Base-by-base conservation (phyloP, 2,888 invertebrate species). In the Rosalia funebris region DNA sequence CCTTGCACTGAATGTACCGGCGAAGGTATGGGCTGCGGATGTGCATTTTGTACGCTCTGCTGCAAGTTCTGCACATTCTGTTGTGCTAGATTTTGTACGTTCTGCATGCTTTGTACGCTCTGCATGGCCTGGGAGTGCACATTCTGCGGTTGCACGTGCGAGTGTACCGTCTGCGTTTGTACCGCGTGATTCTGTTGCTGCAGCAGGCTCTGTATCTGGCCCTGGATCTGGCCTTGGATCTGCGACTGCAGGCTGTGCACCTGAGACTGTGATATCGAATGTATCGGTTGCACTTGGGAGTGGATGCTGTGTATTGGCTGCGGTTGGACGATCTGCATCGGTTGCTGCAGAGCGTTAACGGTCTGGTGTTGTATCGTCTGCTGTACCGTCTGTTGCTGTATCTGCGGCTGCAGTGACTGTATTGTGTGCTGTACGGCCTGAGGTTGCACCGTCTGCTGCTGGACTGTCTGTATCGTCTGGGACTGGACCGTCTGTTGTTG, bases 391-490 rank as follows among this genome's bases (percentile, higher is more conserved):
- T 80, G 80, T 50, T 80, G 80, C 60, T 79, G 79, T 15, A 80
- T 79, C 64, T 78, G 77, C 7, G 77, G 79, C 66, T 80, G 81
- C 25, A 80, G 67, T 10, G 76, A 71, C 64, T 79, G 80, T 56
- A 77, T 72, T 2, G 76, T 74, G 53, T 78, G 76, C 57, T 79
- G 79, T 4, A 79, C 71, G 11, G 75, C 63, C 59, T 79, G 79
- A 31, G 80, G 80, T 56, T 81, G 81, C 9, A 80, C 79, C 9
- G 79, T 80, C 65, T 81, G 80, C 59, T 81, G 81, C 64, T 82
- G 82, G 9, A 81, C 81, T 1, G 81, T 81, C 61, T 82, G 81
- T 55, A 81, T 81, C 3, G 81, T 81, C 67, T 81, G 81, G n/a
- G 76, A 76, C 54, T 77, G 77, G 9, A 77, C 68, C 11, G 72